Conservation (phyloP, 2,113 vertebrate species). For the Ibidorhyncha struthersii region DNA sequence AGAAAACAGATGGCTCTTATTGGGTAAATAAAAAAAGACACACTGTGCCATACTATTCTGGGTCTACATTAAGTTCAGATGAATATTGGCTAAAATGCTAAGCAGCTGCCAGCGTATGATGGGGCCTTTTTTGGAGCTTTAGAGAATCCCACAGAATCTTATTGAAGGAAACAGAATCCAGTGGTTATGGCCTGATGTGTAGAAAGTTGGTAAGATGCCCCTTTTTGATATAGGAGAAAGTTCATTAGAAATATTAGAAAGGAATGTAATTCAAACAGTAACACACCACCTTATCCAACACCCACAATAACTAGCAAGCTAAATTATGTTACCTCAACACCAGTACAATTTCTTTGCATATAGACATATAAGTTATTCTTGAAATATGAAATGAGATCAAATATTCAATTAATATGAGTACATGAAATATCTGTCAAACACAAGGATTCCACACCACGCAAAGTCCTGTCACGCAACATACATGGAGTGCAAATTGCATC, state of each 20-base stretch:
- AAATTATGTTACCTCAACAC: not conserved
- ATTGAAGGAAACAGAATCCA: not conserved
- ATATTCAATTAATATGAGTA: not conserved
- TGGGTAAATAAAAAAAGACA: not conserved
- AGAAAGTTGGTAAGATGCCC: not conserved
- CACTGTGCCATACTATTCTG: not conserved
- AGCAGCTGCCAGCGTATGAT: not conserved
- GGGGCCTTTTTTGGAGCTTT: not conserved
- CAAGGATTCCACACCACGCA: accelerated
- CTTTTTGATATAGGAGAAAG: not conserved
- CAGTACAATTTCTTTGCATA: not conserved
- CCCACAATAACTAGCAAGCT: not conserved
- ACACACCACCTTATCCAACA: not conserved
- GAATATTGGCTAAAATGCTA: not conserved
- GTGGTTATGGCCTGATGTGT: not conserved
- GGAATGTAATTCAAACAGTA: not conserved
- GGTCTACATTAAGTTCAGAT: not conserved
- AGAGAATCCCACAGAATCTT: not conserved
- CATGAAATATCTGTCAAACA: not conserved
- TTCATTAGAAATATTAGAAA: not conserved
- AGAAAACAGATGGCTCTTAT: not conserved
- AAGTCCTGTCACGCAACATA: not conserved
- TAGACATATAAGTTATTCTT: not conserved
- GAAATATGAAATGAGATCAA: not conserved
- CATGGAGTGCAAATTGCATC: not conserved